Percentiles rank a stretch among this genome's conserved stretches.
Conservation (phyloP, 2,113 vertebrate species). For the Neodon shergylaensis region DNA sequence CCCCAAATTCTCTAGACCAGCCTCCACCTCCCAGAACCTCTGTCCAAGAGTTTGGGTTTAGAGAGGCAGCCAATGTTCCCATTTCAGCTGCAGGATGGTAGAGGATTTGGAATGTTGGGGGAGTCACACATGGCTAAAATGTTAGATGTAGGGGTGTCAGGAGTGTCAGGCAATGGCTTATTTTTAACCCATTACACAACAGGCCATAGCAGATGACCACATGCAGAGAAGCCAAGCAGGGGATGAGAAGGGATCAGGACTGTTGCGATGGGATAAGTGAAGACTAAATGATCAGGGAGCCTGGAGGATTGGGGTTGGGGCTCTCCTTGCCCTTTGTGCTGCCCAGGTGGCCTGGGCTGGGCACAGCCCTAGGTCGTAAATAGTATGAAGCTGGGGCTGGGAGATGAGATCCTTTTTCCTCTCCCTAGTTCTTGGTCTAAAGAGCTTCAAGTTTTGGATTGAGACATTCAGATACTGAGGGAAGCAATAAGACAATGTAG, state of each 20-base stretch:
- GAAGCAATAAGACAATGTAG: constrained; percentile 61
- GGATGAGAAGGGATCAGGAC: constrained; percentile 55
- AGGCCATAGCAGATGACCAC: constrained; percentile 78
- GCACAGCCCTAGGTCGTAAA: constrained; percentile 32
- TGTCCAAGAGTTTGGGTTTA: constrained; percentile 61
- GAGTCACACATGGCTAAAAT: constrained; percentile 67
- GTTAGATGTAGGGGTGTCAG: constrained; percentile 68
- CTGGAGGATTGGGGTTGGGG: constrained; percentile 46
- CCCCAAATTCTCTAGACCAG: constrained; percentile 65
- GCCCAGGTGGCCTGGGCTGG: constrained; percentile 63
- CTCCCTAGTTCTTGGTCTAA: constrained; percentile 72
- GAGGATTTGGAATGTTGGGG: constrained; percentile 67
- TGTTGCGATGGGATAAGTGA: constrained; percentile 47
- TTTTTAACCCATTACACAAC: constrained; percentile 79
- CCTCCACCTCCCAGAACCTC: constrained; percentile 58
- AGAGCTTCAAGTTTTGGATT: constrained; percentile 85
- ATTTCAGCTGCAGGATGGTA: constrained; percentile 76
- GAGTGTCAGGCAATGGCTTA: constrained; percentile 75
- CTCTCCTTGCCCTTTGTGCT: constrained; percentile 68
- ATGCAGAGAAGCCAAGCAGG: constrained; percentile 82
- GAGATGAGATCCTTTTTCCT: constrained; percentile 75
- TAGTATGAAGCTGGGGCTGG: constrained; percentile 56
- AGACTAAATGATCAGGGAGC: constrained; percentile 51
- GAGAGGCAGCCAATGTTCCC: constrained; percentile 68
- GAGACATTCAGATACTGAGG: constrained; percentile 84